Evolutionary conservation across 2,113 vertebrate genomes (phyloP).

Genomic region (Microcebus jonahi): DNA sequence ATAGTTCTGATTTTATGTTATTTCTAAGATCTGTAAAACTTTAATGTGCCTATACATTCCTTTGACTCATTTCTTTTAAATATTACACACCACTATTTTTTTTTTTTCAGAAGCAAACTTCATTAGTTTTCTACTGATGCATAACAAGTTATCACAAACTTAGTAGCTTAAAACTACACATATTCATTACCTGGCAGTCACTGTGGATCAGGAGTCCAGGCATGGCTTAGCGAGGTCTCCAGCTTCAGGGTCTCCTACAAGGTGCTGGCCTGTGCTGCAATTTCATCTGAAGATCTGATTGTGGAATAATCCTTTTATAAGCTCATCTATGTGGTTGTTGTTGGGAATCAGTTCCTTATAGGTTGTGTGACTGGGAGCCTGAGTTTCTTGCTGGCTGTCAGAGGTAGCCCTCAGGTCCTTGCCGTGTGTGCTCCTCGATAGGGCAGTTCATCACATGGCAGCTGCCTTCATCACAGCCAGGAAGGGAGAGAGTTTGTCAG

Average conservation of each 20-base stretch:
- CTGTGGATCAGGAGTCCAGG: background rate
- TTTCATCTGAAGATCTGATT: background rate
- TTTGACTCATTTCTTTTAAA: background rate
- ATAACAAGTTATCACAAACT: background rate
- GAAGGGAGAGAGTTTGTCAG: background rate
- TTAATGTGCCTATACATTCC: background rate
- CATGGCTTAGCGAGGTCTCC: background rate
- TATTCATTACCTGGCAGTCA: background rate
- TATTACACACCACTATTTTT: background rate
- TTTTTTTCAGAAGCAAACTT: slow-evolving; percentile 3
- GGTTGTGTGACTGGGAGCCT: background rate
- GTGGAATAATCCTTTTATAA: background rate
- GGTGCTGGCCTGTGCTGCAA: background rate
- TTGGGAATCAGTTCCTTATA: background rate
- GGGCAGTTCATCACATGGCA: background rate
- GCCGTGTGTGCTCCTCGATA: background rate
- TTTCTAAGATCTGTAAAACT: background rate
- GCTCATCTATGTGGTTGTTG: background rate
- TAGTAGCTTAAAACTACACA: background rate
- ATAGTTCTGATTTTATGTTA: background rate
- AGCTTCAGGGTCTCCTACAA: fast-evolving
- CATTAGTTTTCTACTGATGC: background rate
- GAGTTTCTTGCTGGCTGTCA: background rate
- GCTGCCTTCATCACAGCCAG: background rate
- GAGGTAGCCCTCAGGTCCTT: background rate